These are phyloP conservation scores for Sinocyclocheilus rhinocerous DNA, from an alignment of 2,113 vertebrate genomes.

Conservation along the genomic window DNA sequence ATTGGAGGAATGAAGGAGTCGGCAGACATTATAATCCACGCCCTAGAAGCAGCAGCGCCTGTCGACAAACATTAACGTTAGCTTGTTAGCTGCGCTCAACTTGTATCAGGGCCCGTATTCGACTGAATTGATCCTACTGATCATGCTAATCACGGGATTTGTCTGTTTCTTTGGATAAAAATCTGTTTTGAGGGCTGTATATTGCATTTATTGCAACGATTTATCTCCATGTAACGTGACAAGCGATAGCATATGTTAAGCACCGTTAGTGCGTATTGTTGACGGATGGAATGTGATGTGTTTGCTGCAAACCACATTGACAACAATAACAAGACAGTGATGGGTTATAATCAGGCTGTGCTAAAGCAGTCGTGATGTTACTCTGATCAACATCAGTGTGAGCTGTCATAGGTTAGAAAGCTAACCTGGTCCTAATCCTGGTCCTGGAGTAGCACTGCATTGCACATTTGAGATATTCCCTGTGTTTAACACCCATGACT, in stretches of 20 bases:
- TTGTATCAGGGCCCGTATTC: slow-evolving; percentile 16
- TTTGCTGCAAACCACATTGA: background rate
- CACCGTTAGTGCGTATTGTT: background rate
- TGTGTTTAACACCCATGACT: background rate
- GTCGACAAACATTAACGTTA: background rate
- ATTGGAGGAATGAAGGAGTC: background rate
- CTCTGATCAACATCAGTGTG: slow-evolving; percentile 25
- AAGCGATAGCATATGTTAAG: background rate
- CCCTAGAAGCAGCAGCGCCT: background rate
- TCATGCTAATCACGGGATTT: background rate
- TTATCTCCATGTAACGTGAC: background rate
- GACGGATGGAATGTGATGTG: background rate
- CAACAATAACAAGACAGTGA: slow-evolving; percentile 13
- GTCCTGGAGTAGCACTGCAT: background rate
- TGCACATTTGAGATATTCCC: background rate
- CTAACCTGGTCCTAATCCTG: background rate
- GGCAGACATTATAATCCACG: background rate
- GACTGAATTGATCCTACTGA: background rate
- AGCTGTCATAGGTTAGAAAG: slow-evolving; percentile 31
- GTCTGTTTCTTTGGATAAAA: background rate
- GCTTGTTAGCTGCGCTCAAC: slow-evolving; percentile 29
- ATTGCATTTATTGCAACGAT: background rate
- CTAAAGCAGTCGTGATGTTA: background rate
- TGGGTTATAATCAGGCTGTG: background rate
- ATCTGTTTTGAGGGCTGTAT: background rate